A percentile compares a stretch with the other conserved stretches of the same genome.
phyloP scores from a whole-genome alignment of 1,140 invertebrate genomes.

The Rhopalosiphum maidis region DNA sequence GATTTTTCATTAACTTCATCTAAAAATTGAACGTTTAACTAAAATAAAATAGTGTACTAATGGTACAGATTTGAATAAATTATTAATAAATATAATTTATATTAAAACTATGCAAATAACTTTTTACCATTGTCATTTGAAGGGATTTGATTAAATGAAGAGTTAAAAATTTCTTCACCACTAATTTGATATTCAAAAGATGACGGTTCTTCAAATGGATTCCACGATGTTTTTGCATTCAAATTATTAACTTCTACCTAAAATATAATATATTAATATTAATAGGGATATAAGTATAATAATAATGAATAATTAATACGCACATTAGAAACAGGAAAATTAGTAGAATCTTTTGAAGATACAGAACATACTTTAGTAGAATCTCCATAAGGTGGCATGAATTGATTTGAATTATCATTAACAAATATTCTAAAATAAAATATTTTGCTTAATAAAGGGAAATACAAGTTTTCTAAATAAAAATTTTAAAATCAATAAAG shows the following conservation, averaged over 20 bases:
- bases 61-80: conserved; percentile 31
- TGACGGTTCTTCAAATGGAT: conserved; percentile 77
- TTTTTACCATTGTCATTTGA: conserved; percentile 35
- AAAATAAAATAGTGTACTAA: conserved; percentile 32
- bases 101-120: background rate
- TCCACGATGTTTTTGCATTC: conserved; percentile 75
- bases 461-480: background rate
- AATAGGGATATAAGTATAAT: background rate
- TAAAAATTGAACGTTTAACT: conserved; percentile 48
- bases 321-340: conserved; percentile 16
- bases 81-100: background rate
- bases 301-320: background rate
- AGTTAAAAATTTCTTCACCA: conserved; percentile 33
- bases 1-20: conserved; percentile 38
- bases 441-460: conserved; percentile 40
- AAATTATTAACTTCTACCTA: conserved; percentile 44
- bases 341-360: background rate
- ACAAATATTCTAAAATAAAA: conserved; percentile 72
- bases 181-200: conserved; percentile 18
- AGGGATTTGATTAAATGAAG: background rate
- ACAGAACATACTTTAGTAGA: conserved; percentile 53
- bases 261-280: conserved; percentile 13
- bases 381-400: conserved; percentile 74
- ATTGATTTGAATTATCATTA: conserved; percentile 74
- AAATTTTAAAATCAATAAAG: background rate